Conservation (phyloP, 2,888 invertebrate genomes). For the Catocala nupta region DNA sequence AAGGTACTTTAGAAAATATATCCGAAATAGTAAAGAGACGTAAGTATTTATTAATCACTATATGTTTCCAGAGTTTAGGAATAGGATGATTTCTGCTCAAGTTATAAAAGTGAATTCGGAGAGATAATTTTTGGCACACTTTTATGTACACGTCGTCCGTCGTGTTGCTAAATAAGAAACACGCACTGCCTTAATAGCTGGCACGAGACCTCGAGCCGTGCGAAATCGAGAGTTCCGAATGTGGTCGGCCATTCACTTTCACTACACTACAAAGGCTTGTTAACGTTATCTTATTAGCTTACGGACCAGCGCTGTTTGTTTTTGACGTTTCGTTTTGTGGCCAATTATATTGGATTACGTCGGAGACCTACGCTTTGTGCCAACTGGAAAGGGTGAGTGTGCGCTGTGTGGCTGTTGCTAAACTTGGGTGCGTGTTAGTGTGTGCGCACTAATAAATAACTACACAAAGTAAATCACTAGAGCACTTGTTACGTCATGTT, state of each 20-base stretch:
- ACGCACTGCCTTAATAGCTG: conserved; percentile 53
- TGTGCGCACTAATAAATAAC: background rate
- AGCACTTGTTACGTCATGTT: too few relatives aligned
- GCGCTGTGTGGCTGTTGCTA: conserved; percentile 7
- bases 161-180: conserved; percentile 42
- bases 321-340: conserved; percentile 56
- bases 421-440: background rate
- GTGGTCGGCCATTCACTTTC: conserved; percentile 69
- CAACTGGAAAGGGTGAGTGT: conserved; percentile 25
- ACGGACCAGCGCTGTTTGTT: conserved; percentile 53
- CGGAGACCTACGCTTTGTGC: background rate
- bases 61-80: too few relatives aligned
- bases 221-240: conserved; percentile 73
- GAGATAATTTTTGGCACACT: too few relatives aligned
- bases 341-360: conserved; percentile 35
- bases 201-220: conserved; percentile 64
- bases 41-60: too few relatives aligned
- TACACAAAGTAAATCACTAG: too few relatives aligned
- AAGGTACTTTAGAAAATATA: too few relatives aligned
- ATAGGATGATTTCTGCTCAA: too few relatives aligned
- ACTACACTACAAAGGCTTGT: conserved; percentile 63
- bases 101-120: too few relatives aligned
- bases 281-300: conserved; percentile 67
- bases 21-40: too few relatives aligned
- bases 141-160: conserved; percentile 1